Evolutionary conservation across 23 tunicate genomes (phyloP).

Genomic region (Ciona savignyi): DNA sequence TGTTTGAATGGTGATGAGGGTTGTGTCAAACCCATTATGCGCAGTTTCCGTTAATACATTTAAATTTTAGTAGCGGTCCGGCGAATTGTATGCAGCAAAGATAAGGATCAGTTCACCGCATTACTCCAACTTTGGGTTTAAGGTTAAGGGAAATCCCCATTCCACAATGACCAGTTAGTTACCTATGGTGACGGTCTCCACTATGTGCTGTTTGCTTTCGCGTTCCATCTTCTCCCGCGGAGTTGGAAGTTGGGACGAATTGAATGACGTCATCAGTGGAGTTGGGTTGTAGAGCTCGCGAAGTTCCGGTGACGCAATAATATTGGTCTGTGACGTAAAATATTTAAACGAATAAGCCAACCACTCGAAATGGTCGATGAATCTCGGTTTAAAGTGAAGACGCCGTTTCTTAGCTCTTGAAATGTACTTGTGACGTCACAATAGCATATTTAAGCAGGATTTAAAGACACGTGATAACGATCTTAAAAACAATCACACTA

Average conservation of each 20-base stretch:
- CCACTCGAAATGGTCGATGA: not conserved
- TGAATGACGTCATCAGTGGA: too few relatives aligned
- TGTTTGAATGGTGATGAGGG: too few relatives aligned
- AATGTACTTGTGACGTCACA: not conserved
- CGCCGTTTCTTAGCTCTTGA: not conserved
- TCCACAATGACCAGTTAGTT: too few relatives aligned
- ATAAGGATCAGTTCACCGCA: too few relatives aligned
- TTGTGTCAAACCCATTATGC: too few relatives aligned
- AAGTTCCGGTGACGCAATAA: conserved; percentile 33
- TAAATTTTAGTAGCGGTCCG: too few relatives aligned
- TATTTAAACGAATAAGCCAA: too few relatives aligned
- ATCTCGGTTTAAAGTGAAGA: not conserved
- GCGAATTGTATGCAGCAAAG: too few relatives aligned
- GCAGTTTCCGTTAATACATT: too few relatives aligned
- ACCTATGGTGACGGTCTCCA: conserved; percentile 70
- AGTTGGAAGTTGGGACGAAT: conserved; percentile 30
- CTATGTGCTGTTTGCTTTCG: conserved; percentile 46
- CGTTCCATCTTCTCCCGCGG: conserved; percentile 44
- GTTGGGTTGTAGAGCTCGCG: conserved; percentile 37
- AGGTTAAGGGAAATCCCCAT: too few relatives aligned
- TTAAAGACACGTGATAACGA: not conserved
- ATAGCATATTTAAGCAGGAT: not conserved
- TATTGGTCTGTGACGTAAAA: conserved; percentile 32
- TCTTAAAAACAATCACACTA: too few relatives aligned
- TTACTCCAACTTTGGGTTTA: too few relatives aligned